These are phyloP conservation scores for Colostygia pectinataria DNA, from an alignment of 2,888 invertebrate species.

Conservation along the genomic window DNA sequence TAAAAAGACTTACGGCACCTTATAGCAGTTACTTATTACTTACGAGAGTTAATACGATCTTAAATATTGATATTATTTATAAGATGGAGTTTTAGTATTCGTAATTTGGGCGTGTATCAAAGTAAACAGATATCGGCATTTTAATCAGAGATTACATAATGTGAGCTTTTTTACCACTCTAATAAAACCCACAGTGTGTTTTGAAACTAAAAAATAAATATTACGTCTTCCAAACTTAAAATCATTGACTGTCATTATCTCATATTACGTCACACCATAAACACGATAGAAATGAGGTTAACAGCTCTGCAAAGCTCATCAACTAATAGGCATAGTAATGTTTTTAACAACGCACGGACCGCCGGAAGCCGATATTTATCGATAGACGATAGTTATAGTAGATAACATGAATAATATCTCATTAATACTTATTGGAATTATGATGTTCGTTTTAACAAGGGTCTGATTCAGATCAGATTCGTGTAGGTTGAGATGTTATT, in stretches of 20 bases:
- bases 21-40: no score
- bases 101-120: no score
- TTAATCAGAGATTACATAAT: no score
- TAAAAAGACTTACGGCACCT: no score
- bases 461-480: background rate
- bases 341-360: slow-evolving; percentile 9
- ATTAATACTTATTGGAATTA: slow-evolving; percentile 7
- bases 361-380: slow-evolving; percentile 26
- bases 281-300: slow-evolving; percentile 3
- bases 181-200: no score
- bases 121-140: no score
- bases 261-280: background rate
- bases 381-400: background rate
- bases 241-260: background rate
- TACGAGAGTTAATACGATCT: no score
- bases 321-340: slow-evolving; percentile 22
- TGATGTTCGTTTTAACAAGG: slow-evolving; percentile 6
- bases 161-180: no score
- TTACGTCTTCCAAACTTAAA: background rate
- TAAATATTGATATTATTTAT: no score
- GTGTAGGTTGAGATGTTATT: no score
- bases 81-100: no score
- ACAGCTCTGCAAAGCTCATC: slow-evolving; percentile 15
- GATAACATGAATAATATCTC: background rate
- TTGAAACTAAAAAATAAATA: no score